Evolutionary conservation across 2,113 vertebrate genomes (phyloP), one percentile per base, ranked within the genome.

Genomic region (Tyto alba): DNA sequence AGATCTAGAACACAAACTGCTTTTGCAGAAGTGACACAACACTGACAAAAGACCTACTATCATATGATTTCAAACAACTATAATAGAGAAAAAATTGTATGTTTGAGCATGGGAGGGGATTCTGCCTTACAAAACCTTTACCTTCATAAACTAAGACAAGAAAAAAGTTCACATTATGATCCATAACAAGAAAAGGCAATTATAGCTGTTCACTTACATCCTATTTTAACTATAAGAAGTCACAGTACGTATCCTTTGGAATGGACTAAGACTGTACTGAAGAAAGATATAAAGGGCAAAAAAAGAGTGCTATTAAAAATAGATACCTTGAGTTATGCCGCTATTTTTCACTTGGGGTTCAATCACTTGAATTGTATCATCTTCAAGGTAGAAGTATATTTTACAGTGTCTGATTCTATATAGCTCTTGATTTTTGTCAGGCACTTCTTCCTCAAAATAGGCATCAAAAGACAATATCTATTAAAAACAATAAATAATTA

Each of bases 361-460:
- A 96, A 98, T 95, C 81, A 99, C 99, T 97, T 99, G 98, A 95
- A 99, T 98, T 91, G 99, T 99, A 93, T 99, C 99, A 96, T 99
- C 99, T 96, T 99, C 99, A 90, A 96, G 98, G 97, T 98, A 99
- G 97, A 99, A 99, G 96, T 97, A 99, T 97, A 99, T 99, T 90
- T 99, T 99, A 96, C 98, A 99, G 36, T 97, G 96, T 96, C 99
- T 98, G 94, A 99, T 98, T 96, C 99, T 98, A 85, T 98, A 98
- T 0, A 84, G 96, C 97, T 99, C 99, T 93, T 98, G 97, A 83
- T 79, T 96, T 81, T 97, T 98, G 50, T 98, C 97, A 90, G 95
- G 92, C 47, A 99, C 97, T 85, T 97, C 93, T 91, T 99, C 99
- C 92, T 98, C 97, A 96, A 98, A 98, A 97, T 98, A 99, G 8